Evolutionary conservation across 2,113 vertebrate species (phyloP).

Genomic region (Otocyon megalotis): DNA sequence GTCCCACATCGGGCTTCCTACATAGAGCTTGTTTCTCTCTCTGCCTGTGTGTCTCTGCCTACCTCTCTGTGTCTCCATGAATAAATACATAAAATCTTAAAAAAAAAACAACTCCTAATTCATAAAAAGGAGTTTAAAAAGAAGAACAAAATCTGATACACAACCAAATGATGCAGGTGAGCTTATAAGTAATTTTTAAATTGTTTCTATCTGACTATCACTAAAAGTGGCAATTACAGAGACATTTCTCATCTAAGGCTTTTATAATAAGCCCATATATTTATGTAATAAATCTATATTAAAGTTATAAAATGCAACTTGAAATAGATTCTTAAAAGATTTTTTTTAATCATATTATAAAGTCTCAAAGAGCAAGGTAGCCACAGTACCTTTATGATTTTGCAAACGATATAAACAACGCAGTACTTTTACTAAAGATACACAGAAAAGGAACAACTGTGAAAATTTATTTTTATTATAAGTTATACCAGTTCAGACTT

Average conservation of each 20-base stretch:
- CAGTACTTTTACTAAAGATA: not conserved
- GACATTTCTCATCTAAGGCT: not conserved
- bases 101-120: not conserved
- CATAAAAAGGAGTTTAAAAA: not conserved
- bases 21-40: too few relatives aligned
- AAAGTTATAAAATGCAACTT: not conserved
- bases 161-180: not conserved
- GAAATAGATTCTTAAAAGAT: not conserved
- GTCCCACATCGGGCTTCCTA: too few relatives aligned
- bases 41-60: too few relatives aligned
- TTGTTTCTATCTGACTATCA: not conserved
- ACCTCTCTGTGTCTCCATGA: too few relatives aligned
- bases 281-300: not conserved
- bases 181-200: not conserved
- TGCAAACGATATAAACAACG: not conserved
- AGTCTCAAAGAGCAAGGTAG: not conserved
- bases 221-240: not conserved
- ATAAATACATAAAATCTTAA: too few relatives aligned
- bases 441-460: not conserved
- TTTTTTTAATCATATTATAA: not conserved
- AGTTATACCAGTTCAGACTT: not conserved
- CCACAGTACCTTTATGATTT: not conserved
- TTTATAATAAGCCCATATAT: not conserved
- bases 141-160: not conserved
- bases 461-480: not conserved